Percentiles rank a stretch among this genome's conserved stretches.
Evolutionary conservation across 2,113 vertebrate genomes (phyloP).

Genomic region (Pseudorasbora parva): DNA sequence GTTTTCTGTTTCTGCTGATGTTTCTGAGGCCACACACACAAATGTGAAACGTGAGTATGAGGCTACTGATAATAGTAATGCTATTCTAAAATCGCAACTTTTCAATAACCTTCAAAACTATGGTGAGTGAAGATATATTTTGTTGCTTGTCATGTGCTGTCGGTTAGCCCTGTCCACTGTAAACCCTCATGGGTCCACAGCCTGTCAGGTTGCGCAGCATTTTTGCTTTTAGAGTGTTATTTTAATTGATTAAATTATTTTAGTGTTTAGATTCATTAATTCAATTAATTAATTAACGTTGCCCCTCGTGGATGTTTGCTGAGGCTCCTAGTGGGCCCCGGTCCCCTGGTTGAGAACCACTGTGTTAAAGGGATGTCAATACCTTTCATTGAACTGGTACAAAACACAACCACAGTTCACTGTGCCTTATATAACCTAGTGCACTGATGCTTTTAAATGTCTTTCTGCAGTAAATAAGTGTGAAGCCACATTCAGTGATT

Average conservation of each 20-base stretch:
- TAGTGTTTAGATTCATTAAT: background rate
- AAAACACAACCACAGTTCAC: background rate
- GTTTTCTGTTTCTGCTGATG: background rate
- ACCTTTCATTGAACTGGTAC: background rate
- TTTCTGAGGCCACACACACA: background rate
- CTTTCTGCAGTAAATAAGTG: slow-evolving; percentile 10
- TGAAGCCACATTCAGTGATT: slow-evolving; percentile 1
- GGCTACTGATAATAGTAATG: background rate
- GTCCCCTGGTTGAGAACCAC: background rate
- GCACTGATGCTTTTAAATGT: background rate
- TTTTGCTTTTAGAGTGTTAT: no score
- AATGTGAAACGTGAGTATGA: background rate
- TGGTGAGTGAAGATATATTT: no score
- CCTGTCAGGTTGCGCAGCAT: no score
- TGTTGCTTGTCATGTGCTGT: no score
- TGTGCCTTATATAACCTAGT: background rate
- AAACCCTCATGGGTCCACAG: no score
- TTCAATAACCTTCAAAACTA: background rate
- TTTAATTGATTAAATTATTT: background rate
- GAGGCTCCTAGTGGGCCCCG: background rate
- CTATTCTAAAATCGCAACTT: background rate
- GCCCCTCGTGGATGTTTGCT: no score
- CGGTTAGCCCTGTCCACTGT: no score
- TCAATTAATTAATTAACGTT: no score
- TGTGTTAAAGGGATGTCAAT: background rate